A percentile compares a stretch with the other conserved stretches of the same genome.
Conservation (phyloP, 2,113 vertebrate species). For the Nesogale talazaci region DNA sequence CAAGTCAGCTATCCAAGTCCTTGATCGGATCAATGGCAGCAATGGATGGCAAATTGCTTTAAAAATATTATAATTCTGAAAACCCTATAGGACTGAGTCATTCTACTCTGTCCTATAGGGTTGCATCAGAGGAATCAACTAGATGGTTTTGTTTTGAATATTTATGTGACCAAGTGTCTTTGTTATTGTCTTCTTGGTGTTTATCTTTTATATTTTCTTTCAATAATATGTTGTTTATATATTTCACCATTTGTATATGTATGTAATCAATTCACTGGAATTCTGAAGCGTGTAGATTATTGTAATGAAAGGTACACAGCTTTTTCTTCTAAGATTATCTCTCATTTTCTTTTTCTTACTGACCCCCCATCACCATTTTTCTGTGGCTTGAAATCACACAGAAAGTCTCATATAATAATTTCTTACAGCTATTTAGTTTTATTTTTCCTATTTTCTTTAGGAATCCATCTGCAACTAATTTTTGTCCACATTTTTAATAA, state of each 20-base stretch:
- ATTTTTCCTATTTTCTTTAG: background rate
- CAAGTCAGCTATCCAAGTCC: too few relatives aligned
- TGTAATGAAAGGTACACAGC: background rate
- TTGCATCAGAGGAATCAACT: background rate
- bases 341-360: background rate
- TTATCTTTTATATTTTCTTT: background rate
- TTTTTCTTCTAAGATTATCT: background rate
- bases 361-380: background rate
- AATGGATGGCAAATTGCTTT: background rate
- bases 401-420: background rate
- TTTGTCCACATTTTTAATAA: background rate
- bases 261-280: background rate
- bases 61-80: background rate
- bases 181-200: background rate
- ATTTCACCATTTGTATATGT: background rate
- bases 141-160: background rate
- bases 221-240: background rate
- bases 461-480: conserved; percentile 7
- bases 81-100: background rate
- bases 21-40: too few relatives aligned
- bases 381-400: background rate
- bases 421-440: background rate
- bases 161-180: background rate
- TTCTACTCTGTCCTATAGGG: background rate
- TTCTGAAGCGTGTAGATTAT: background rate